Evolutionary conservation across 2,888 invertebrate species (phyloP).

Genomic region (Scelioninae gen. 1): DNA sequence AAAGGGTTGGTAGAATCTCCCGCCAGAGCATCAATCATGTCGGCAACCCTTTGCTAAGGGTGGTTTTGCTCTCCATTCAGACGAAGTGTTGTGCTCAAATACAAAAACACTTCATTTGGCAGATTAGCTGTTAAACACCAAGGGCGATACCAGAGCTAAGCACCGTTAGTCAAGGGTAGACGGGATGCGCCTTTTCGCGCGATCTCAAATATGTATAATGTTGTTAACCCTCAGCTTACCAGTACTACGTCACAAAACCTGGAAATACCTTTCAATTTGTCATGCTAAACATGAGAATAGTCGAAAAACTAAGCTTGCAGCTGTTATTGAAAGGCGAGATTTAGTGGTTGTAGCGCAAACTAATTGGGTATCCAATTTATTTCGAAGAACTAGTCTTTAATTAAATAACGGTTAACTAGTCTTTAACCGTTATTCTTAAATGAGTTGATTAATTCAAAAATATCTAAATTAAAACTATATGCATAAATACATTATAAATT

Average conservation of each 20-base stretch:
- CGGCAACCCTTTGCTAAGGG: conserved; percentile 84
- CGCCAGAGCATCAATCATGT: conserved; percentile 84
- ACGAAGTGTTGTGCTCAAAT: conserved; percentile 84
- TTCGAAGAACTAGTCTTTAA: too few relatives aligned
- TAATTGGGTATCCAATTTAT: too few relatives aligned
- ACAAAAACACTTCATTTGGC: conserved; percentile 85
- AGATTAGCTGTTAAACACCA: conserved; percentile 84
- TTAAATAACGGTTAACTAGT: too few relatives aligned
- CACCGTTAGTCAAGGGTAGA: conserved; percentile 37
- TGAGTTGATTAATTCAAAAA: too few relatives aligned
- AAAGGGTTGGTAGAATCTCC: conserved; percentile 78
- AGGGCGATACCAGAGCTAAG: conserved; percentile 71
- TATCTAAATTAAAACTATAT: too few relatives aligned
- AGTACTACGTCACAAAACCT: conserved; percentile 1
- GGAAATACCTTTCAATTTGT: conserved; percentile 1
- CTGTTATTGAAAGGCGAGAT: too few relatives aligned
- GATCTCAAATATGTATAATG: conserved; percentile 41
- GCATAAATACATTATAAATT: too few relatives aligned
- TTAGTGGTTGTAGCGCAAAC: too few relatives aligned
- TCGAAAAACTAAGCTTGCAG: neutral
- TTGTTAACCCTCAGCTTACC: conserved; percentile 18
- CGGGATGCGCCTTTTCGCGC: conserved; percentile 59
- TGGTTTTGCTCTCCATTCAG: conserved; percentile 83
- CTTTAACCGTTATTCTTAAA: too few relatives aligned
- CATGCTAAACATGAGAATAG: neutral